A percentile compares a stretch with the other conserved stretches of the same genome.
These are phyloP conservation scores for Parazoanthus atlanticus DNA, from an alignment of 92 coral and sea anemone genomes.

Conservation along the genomic window DNA sequence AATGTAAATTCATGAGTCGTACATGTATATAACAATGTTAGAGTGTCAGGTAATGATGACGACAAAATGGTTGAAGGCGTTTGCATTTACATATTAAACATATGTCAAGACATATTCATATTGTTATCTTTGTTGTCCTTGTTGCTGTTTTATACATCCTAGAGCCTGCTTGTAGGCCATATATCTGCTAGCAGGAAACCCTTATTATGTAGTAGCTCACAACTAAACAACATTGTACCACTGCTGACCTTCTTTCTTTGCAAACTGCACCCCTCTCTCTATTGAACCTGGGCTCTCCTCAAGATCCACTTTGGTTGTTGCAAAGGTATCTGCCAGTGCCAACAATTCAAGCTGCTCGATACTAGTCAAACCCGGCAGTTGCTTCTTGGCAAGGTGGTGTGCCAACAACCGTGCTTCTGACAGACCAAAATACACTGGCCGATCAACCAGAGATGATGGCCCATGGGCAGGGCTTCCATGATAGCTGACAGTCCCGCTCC, in stretches of 20 bases:
- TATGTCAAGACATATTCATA: no score
- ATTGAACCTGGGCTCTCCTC: constrained; percentile 95
- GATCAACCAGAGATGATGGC: constrained; percentile 55
- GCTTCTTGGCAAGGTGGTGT: constrained; percentile 88
- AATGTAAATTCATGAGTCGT: no score
- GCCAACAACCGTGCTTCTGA: constrained; percentile 92
- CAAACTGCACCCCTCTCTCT: constrained; percentile 95
- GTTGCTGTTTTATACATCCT: no score
- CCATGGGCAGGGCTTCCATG: constrained; percentile 77
- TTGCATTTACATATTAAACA: no score
- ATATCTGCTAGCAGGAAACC: background rate
- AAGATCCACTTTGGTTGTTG: constrained; percentile 90
- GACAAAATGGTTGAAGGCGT: no score
- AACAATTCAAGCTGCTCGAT: constrained; percentile 92
- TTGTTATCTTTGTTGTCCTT: background rate
- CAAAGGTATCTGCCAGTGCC: constrained; percentile 98
- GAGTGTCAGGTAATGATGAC: no score
- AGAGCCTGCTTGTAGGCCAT: background rate
- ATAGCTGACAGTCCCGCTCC: constrained; percentile 51
- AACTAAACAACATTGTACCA: background rate
- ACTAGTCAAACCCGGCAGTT: constrained; percentile 93
- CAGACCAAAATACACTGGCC: constrained; percentile 86
- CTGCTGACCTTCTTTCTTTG: constrained; percentile 78
- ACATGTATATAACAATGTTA: no score
- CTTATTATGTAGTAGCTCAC: background rate